Conservation (phyloP, 2,113 vertebrate genomes). For the Lepisosteus osseus region DNA sequence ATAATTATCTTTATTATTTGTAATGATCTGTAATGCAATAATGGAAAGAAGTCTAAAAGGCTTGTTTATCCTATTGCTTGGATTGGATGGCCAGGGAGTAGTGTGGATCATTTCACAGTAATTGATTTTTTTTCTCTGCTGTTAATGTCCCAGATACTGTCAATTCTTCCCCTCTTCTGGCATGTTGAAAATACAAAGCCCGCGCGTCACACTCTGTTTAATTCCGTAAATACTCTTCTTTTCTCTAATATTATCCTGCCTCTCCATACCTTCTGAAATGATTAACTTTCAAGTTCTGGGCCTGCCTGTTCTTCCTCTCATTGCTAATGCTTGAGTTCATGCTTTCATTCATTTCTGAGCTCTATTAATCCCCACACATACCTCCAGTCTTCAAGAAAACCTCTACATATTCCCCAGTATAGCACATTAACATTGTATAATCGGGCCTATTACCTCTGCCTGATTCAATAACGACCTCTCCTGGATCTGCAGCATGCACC, state of each 20-base stretch:
- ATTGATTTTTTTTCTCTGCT: slow-evolving; percentile 74
- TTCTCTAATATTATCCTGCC: slow-evolving; percentile 54
- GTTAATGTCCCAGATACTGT: slow-evolving; percentile 44
- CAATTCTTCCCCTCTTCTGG: slow-evolving; percentile 37
- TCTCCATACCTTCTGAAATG: slow-evolving; percentile 46
- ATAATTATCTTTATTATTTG: too few relatives aligned
- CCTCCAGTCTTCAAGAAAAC: slow-evolving; percentile 13
- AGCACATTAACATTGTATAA: slow-evolving; percentile 15
- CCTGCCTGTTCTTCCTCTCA: slow-evolving; percentile 14
- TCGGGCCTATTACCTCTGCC: slow-evolving; percentile 10
- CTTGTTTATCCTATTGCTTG: too few relatives aligned
- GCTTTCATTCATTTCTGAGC: slow-evolving; percentile 30
- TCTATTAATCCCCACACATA: slow-evolving; percentile 32
- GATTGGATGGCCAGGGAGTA: slow-evolving; percentile 32
- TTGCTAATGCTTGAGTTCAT: slow-evolving; percentile 29
- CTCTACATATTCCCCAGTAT: slow-evolving; percentile 5
- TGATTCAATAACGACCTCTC: background rate
- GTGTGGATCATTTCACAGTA: slow-evolving; percentile 65
- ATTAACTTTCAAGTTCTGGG: slow-evolving; percentile 37
- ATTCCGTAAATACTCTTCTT: slow-evolving; percentile 48
- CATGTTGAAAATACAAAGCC: slow-evolving; percentile 56
- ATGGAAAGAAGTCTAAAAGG: too few relatives aligned
- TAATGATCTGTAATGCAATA: too few relatives aligned
- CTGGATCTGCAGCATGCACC: background rate
- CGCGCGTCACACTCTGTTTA: slow-evolving; percentile 58